phyloP scores from a whole-genome alignment of 2,797 vertebrate species.

The Aeoliscus strigatus region DNA sequence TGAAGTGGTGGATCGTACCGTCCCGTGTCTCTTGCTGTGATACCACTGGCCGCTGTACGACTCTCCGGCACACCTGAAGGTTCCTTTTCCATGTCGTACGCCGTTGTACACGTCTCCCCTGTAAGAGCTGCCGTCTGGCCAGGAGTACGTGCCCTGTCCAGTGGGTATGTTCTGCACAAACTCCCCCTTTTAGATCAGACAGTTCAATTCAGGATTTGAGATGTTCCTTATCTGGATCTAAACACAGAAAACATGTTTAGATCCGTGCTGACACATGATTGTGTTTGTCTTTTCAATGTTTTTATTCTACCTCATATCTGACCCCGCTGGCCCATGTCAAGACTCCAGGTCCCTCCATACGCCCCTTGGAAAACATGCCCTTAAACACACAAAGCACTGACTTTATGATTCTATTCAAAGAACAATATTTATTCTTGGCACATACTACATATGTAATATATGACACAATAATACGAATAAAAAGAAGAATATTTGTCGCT shows the following conservation, averaged over 20 bases:
- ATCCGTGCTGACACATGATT: too few species aligned
- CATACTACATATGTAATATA: too few species aligned
- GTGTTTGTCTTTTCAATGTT: neutral
- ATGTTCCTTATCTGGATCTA: neutral
- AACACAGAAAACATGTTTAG: constrained; percentile 1
- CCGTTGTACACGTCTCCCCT: constrained; percentile 77
- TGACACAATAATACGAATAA: too few species aligned
- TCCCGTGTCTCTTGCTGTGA: constrained; percentile 81
- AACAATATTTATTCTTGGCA: too few species aligned
- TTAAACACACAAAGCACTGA: constrained; percentile 42
- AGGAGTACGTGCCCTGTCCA: constrained; percentile 78
- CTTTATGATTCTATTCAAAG: too few species aligned
- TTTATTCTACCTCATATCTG: constrained; percentile 81
- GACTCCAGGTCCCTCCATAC: constrained; percentile 83
- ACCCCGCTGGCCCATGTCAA: constrained; percentile 79
- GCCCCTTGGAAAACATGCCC: constrained; percentile 85
- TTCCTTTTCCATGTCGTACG: constrained; percentile 80
- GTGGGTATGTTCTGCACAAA: constrained; percentile 79
- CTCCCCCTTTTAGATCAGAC: constrained; percentile 74
- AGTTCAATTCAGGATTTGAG: neutral
- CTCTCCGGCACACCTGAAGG: constrained; percentile 68
- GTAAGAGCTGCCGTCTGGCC: constrained; percentile 84
- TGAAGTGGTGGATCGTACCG: constrained; percentile 65
- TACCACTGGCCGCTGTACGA: constrained; percentile 84
- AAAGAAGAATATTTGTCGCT: too few species aligned